Base-by-base conservation (phyloP, 2,113 vertebrate genomes). In the Ammodytes dubius region DNA sequence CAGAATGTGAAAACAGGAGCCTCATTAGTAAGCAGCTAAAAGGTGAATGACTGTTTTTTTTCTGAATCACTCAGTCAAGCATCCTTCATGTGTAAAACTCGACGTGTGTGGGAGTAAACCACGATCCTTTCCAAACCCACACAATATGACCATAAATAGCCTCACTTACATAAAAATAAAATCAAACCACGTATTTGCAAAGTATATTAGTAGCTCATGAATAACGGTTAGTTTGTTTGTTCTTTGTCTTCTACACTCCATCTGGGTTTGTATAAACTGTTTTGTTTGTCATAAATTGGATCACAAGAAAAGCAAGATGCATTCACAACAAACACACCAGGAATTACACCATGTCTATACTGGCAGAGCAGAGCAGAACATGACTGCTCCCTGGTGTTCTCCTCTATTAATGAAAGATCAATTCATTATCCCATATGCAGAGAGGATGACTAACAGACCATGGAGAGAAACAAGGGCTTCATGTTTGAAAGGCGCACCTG, bases 101-200 rank as follows among this genome's bases (percentile, higher is more conserved):
- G 73, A 45, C 64, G 76, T 60, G 84, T 80, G 92, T 92, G 82
- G 91, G 92, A 77, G 87, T 77, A 56, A 82, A 70, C 84, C 81
- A 74, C 81, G 85, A 90, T 66, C 92, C 80, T 81, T 70, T 79
- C 79, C 72, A 86, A 78, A 79, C 91, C 92, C 91, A 94, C 92
- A 88, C 86, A 82, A 53, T 50, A 42, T 79, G 65, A 74, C 86
- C 89, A 88, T 77, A 90, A 92, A 94, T 93, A 92, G 85, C 63
- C 65, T 52, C 15, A 42, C 81, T 93, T 91, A 88, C 39, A 77
- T 87, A 89, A 88, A 82, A 27, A 27, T 27, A 27, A 81, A 80
- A 79, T 43, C 19, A 71, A 84, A 54, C 35, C 59, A 52, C 66
- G 66, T 13, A 58, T 68, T 64, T 81, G 53, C 69, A 67, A 69